Evolutionary conservation across 1,140 invertebrate genomes (phyloP).

Genomic region (Pseudoatta argentina): DNA sequence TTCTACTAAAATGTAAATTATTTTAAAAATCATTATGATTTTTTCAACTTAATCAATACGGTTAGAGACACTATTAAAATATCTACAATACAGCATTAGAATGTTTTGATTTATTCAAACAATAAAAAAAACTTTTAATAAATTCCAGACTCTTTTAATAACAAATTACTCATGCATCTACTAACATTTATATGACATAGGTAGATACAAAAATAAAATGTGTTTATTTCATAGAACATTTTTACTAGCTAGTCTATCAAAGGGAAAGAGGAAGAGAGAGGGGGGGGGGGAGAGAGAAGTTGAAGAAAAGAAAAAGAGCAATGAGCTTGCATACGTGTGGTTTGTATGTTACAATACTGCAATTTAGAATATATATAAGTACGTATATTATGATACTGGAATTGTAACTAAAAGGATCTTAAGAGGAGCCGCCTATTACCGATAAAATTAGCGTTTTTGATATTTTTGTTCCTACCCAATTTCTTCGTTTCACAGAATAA

Average conservation of each 20-base stretch:
- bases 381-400: slow-evolving; percentile 41
- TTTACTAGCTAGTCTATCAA: slow-evolving; percentile 1
- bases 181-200: slow-evolving; percentile 4
- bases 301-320: background rate
- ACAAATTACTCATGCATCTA: slow-evolving; percentile 13
- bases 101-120: too few relatives aligned
- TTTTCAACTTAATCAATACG: too few relatives aligned
- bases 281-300: background rate
- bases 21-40: too few relatives aligned
- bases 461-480: too few relatives aligned
- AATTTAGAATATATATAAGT: slow-evolving; percentile 60
- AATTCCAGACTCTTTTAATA: background rate
- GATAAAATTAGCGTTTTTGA: too few relatives aligned
- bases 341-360: slow-evolving; percentile 28
- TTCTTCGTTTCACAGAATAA: too few relatives aligned
- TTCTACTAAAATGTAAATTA: too few relatives aligned
- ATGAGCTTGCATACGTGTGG: too few relatives aligned
- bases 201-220: slow-evolving; percentile 58
- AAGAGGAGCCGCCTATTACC: too few relatives aligned
- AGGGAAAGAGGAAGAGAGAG: background rate
- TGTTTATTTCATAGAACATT: background rate
- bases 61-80: too few relatives aligned
- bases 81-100: too few relatives aligned
- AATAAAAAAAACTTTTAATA: too few relatives aligned
- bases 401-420: slow-evolving; percentile 21